Percentiles rank a stretch among this genome's conserved stretches.
These are phyloP conservation scores for Zhuqinia jingwanae DNA, from an alignment of 2,888 invertebrate genomes.

Conservation along the genomic window DNA sequence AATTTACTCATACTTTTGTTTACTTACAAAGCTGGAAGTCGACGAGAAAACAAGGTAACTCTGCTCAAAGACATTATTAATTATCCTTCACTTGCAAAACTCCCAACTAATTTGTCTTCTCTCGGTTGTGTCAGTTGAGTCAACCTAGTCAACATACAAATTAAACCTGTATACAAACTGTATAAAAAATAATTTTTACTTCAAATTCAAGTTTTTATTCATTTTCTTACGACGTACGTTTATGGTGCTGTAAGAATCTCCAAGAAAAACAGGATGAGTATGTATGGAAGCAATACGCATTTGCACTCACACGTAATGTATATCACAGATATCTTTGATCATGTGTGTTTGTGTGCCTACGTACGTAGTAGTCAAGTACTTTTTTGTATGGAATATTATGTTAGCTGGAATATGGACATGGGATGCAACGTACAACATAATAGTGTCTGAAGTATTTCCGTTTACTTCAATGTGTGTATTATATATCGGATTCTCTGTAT, in stretches of 20 bases:
- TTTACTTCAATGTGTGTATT: background rate
- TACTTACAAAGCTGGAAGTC: conserved; percentile 58
- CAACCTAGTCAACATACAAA: background rate
- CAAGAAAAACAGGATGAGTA: no score
- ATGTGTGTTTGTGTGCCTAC: background rate
- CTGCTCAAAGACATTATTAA: conserved; percentile 54
- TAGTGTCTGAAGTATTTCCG: background rate
- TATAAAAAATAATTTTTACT: background rate
- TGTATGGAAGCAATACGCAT: background rate
- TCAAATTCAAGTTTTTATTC: background rate
- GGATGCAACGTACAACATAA: background rate
- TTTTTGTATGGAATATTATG: no score
- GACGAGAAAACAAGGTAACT: conserved; percentile 49
- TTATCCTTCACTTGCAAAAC: no score
- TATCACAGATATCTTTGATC: background rate
- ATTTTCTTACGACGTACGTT: background rate
- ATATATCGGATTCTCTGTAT: no score
- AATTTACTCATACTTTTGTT: background rate
- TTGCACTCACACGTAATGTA: background rate
- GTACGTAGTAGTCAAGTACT: background rate
- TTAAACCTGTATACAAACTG: background rate
- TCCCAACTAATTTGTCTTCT: background rate
- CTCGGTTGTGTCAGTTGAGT: background rate
- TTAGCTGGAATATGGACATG: background rate
- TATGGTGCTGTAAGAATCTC: background rate